Conservation (phyloP, 2,888 invertebrate species). For the Spatulosminthurus flaviceps region DNA sequence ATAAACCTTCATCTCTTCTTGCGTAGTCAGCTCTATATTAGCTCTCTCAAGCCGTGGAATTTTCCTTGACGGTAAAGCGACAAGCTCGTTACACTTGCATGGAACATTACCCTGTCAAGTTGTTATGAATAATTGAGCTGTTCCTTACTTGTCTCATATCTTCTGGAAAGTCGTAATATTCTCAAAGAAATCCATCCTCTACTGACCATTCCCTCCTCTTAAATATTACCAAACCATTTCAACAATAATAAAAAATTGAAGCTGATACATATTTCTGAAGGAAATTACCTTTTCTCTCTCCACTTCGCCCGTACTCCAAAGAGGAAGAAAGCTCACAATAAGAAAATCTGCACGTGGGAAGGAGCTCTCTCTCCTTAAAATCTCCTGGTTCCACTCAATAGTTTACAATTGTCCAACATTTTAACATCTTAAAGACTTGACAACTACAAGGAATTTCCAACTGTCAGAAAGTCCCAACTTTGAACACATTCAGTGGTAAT, state of each 20-base stretch:
- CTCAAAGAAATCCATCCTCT: not conserved
- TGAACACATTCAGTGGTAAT: not conserved
- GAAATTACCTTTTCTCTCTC: not conserved
- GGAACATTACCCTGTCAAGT: conserved; percentile 14
- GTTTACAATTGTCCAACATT: not conserved
- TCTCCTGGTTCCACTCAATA: too few species aligned
- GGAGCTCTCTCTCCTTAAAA: too few species aligned
- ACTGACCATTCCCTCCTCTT: conserved; percentile 2
- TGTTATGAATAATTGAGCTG: conserved; percentile 14
- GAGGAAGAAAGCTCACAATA: too few species aligned
- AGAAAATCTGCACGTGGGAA: too few species aligned
- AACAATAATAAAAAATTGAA: conserved; percentile 7
- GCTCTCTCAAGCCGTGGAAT: not conserved
- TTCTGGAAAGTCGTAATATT: not conserved
- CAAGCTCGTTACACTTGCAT: not conserved
- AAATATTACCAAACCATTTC: conserved; percentile 6
- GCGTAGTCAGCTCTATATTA: not conserved
- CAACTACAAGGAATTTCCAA: not conserved
- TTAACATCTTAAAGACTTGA: not conserved
- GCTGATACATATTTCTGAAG: not conserved
- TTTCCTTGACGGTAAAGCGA: conserved; percentile 4
- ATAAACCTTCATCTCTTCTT: not conserved
- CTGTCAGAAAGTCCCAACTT: not conserved
- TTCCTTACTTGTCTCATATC: not conserved
- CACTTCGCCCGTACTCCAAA: too few species aligned